These are phyloP conservation scores for Harpalus rufipes DNA, from an alignment of 2,888 invertebrate genomes.

Conservation along the genomic window DNA sequence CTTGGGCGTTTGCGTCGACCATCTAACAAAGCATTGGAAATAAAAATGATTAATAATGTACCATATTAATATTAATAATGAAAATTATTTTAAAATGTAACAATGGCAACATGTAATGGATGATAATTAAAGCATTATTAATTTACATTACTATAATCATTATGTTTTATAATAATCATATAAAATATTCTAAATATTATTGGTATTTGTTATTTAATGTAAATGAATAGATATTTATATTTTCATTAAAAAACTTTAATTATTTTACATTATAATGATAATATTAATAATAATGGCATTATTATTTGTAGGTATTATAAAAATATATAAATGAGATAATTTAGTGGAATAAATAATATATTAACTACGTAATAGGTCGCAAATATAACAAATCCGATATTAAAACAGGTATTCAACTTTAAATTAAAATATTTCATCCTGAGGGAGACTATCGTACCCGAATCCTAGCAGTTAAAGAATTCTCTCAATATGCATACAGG, in stretches of 20 bases:
- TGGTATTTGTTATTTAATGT: background rate
- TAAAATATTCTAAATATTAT: background rate
- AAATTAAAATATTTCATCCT: too few species aligned
- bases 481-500: too few species aligned
- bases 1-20: slow-evolving; percentile 74
- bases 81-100: too few species aligned
- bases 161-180: background rate
- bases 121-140: background rate
- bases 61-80: background rate
- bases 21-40: slow-evolving; percentile 68
- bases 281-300: too few species aligned
- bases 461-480: too few species aligned
- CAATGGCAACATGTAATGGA: background rate
- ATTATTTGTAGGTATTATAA: too few species aligned
- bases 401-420: too few species aligned
- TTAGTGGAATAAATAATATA: too few species aligned
- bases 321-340: too few species aligned
- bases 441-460: too few species aligned
- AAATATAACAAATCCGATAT: too few species aligned
- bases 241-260: background rate
- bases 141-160: background rate
- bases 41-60: background rate
- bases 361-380: too few species aligned
- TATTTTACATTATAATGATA: background rate
- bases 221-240: slow-evolving; percentile 1